These are phyloP conservation scores for Drosophila ustulata DNA, from an alignment of 2,888 invertebrate species.

Conservation along the genomic window DNA sequence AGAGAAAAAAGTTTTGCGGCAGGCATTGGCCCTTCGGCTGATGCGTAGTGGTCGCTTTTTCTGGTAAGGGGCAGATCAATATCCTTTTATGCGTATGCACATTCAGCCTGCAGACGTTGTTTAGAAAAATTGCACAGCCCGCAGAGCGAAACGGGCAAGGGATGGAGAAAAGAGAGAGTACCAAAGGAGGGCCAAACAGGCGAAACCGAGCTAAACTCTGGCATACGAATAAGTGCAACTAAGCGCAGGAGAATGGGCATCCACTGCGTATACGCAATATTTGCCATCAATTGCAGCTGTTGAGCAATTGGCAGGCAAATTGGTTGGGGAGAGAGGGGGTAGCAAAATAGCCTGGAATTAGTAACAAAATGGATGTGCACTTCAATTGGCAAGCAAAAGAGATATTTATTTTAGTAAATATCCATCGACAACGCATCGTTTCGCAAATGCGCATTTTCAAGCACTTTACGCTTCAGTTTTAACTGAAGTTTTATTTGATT, in stretches of 20 bases:
- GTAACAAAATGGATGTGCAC: constrained; percentile 59
- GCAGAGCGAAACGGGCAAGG: neutral
- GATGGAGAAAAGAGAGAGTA: neutral
- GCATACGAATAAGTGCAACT: constrained; percentile 59
- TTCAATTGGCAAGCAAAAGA: constrained; percentile 41
- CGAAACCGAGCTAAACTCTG: constrained; percentile 54
- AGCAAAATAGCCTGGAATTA: constrained; percentile 61
- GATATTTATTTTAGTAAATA: constrained; percentile 75
- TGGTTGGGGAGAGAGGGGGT: constrained; percentile 11
- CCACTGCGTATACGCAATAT: constrained; percentile 75
- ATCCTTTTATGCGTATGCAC: constrained; percentile 75
- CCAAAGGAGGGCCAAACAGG: constrained; percentile 49
- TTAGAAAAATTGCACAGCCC: constrained; percentile 58
- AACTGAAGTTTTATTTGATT: constrained; percentile 72
- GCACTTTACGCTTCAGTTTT: constrained; percentile 67
- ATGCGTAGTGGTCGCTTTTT: constrained; percentile 72
- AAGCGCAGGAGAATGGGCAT: constrained; percentile 34
- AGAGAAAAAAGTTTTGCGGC: constrained; percentile 66
- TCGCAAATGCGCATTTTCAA: constrained; percentile 40
- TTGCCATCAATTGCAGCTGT: constrained; percentile 78
- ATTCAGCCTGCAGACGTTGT: constrained; percentile 39
- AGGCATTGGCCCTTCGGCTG: constrained; percentile 43
- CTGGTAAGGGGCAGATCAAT: constrained; percentile 79
- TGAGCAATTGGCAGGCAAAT: constrained; percentile 48
- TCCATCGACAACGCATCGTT: constrained; percentile 40